Conservation (phyloP, 2,888 invertebrate genomes). For the Agrilus biguttatus region DNA sequence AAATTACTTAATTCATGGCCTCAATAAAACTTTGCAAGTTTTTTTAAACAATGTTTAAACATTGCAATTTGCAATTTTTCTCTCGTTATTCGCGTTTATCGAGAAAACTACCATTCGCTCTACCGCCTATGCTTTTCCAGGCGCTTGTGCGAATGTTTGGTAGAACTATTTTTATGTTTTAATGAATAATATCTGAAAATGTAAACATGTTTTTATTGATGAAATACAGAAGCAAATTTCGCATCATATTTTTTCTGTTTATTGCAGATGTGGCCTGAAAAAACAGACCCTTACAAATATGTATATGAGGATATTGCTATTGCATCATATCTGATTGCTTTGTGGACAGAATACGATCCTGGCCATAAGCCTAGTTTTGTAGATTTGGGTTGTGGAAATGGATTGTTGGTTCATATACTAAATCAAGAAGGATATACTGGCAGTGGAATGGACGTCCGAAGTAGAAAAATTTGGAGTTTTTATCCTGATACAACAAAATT, state of each 20-base stretch:
- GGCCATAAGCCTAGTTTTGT: slow-evolving; percentile 48
- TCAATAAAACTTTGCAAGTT: too few species aligned
- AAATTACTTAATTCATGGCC: too few species aligned
- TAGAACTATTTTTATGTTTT: too few species aligned
- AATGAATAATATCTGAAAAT: too few species aligned
- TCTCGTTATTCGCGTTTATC: too few species aligned
- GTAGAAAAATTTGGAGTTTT: slow-evolving; percentile 76
- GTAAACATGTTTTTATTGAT: too few species aligned
- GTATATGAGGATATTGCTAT: slow-evolving; percentile 96
- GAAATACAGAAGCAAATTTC: background rate
- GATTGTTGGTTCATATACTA: slow-evolving; percentile 77
- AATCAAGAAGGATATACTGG: slow-evolving; percentile 71
- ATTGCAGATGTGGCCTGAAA: slow-evolving; percentile 72
- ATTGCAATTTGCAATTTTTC: too few species aligned
- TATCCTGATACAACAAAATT: slow-evolving; percentile 52
- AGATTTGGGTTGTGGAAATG: slow-evolving; percentile 97
- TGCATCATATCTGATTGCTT: slow-evolving; percentile 65
- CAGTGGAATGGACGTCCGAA: slow-evolving; percentile 70
- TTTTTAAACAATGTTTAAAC: too few species aligned
- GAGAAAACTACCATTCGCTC: too few species aligned
- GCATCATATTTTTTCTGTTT: slow-evolving; percentile 11
- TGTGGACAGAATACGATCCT: slow-evolving; percentile 55
- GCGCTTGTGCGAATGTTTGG: too few species aligned
- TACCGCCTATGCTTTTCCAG: too few species aligned
- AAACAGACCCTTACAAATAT: slow-evolving; percentile 87